Percentiles rank a stretch among this genome's conserved stretches.
Conservation (phyloP, 2,797 vertebrate species). For the Petrocephalus schoutedeni region DNA sequence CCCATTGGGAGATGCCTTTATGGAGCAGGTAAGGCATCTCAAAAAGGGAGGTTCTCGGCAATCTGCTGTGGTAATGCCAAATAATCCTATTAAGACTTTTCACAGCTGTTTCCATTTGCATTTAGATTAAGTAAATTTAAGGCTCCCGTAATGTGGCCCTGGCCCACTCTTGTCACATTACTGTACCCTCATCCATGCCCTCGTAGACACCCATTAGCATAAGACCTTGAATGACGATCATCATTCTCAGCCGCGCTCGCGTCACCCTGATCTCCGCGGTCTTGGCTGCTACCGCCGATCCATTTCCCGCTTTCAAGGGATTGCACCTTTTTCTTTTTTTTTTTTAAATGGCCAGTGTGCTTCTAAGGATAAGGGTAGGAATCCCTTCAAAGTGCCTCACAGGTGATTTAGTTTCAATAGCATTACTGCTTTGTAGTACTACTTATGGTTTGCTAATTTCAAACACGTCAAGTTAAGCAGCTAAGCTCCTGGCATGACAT, state of each 20-base stretch:
- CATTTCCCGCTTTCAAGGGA: background rate
- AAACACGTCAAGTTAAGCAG: background rate
- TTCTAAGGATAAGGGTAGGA: background rate
- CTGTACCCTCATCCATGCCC: background rate
- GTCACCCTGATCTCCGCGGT: background rate
- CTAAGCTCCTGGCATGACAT: background rate
- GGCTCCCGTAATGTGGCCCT: background rate
- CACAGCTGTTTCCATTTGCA: conserved; percentile 29
- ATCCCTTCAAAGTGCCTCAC: background rate
- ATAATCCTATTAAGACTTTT: conserved; percentile 21
- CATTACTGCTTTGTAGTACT: background rate
- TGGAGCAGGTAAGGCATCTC: background rate
- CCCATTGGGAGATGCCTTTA: background rate
- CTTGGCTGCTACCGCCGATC: background rate
- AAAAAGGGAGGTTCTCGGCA: background rate
- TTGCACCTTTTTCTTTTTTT: background rate
- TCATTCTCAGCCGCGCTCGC: background rate
- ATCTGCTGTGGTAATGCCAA: conserved; percentile 10
- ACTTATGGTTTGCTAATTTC: background rate
- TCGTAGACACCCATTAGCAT: conserved; percentile 7
- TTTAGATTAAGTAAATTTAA: conserved; percentile 29
- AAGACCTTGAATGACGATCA: conserved; percentile 7
- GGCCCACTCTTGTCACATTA: background rate
- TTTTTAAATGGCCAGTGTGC: conserved; percentile 12
- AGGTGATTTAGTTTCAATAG: background rate